Percentiles rank a stretch among this genome's conserved stretches.
These are phyloP conservation scores for Nylanderia fulva DNA, from an alignment of 1,140 invertebrate species.

Conservation along the genomic window DNA sequence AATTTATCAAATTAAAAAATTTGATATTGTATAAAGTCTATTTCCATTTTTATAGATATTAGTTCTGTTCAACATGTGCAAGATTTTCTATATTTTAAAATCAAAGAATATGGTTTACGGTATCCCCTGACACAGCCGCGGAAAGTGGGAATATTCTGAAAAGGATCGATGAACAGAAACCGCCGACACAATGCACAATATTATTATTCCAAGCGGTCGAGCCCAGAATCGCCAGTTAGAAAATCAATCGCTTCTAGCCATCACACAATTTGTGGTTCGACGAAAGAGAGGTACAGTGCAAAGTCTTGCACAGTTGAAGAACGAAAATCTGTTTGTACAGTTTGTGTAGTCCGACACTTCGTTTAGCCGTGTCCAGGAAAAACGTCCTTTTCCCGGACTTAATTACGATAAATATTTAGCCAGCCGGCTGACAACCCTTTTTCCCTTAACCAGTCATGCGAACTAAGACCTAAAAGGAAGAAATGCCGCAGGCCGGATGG, in stretches of 20 bases:
- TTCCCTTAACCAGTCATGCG: slow-evolving; percentile 79
- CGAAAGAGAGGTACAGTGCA: slow-evolving; percentile 48
- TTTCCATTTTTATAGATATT: neutral
- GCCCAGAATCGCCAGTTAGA: slow-evolving; percentile 32
- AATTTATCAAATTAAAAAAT: neutral
- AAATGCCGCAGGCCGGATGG: neutral
- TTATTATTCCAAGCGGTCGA: slow-evolving; percentile 80
- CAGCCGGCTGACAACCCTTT: slow-evolving; percentile 84
- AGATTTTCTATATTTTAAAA: neutral
- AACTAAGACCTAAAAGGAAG: slow-evolving; percentile 75
- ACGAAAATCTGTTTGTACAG: slow-evolving; percentile 72
- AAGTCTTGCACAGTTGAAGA: slow-evolving; percentile 36
- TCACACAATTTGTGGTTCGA: slow-evolving; percentile 63
- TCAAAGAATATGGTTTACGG: neutral
- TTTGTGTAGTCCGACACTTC: slow-evolving; percentile 37
- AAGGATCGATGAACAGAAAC: slow-evolving; percentile 20
- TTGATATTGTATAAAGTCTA: neutral
- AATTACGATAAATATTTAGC: slow-evolving; percentile 86
- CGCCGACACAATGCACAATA: slow-evolving; percentile 63
- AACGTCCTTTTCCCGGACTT: slow-evolving; percentile 68
- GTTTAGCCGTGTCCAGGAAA: slow-evolving; percentile 52
- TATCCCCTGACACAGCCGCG: neutral
- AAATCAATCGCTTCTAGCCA: slow-evolving; percentile 42
- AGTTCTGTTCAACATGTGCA: neutral
- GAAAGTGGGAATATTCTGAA: slow-evolving; percentile 14